A percentile compares a stretch with the other conserved stretches of the same genome.
These are phyloP conservation scores for Podabrus alpinus DNA, from an alignment of 2,888 invertebrate species.

Conservation along the genomic window DNA sequence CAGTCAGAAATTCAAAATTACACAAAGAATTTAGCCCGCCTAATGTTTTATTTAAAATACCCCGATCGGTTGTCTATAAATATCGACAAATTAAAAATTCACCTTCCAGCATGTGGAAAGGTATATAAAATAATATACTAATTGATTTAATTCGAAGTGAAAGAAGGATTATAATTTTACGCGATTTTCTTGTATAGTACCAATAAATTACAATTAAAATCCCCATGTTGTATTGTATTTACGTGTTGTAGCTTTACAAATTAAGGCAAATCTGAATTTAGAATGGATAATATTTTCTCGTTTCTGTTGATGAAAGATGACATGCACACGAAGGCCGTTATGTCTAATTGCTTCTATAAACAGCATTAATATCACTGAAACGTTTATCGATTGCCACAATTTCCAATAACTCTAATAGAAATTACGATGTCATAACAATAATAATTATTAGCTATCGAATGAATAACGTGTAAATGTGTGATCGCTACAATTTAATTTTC, in stretches of 20 bases:
- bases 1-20: neutral
- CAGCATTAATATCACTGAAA: conserved; percentile 8
- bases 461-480: too few relatives aligned
- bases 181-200: conserved; percentile 21
- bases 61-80: neutral
- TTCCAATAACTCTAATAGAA: conserved; percentile 13
- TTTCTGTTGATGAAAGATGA: conserved; percentile 27
- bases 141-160: neutral
- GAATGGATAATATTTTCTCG: conserved; percentile 27
- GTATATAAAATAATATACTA: neutral
- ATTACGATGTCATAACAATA: neutral
- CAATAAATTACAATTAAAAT: conserved; percentile 28
- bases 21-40: neutral
- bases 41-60: neutral
- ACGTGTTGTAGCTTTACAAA: conserved; percentile 20
- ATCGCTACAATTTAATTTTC: too few relatives aligned
- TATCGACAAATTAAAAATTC: neutral
- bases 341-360: conserved; percentile 25
- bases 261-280: conserved; percentile 29
- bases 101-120: neutral
- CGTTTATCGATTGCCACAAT: conserved; percentile 28
- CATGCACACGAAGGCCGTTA: conserved; percentile 23
- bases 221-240: conserved; percentile 6
- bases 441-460: neutral
- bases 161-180: conserved; percentile 2